A percentile compares a stretch with the other conserved stretches of the same genome.
These are phyloP conservation scores for Notospermus geniculatus DNA, from an alignment of 1,140 invertebrate genomes.

Conservation along the genomic window DNA sequence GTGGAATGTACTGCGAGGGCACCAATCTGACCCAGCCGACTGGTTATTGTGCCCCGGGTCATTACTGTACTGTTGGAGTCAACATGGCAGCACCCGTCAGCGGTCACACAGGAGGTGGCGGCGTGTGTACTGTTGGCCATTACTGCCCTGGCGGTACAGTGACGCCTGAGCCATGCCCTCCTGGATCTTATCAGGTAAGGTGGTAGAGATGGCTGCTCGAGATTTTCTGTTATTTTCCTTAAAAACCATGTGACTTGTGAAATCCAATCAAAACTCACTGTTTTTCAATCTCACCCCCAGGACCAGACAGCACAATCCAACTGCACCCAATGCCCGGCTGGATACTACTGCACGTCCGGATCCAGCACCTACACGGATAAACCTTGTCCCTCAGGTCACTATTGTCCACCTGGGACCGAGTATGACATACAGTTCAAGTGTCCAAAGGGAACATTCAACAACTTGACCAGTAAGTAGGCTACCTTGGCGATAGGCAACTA, in stretches of 20 bases:
- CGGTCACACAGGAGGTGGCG: conserved; percentile 42
- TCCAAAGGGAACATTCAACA: conserved; percentile 45
- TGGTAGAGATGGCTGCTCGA: no score
- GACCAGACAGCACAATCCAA: conserved; percentile 34
- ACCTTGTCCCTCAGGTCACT: conserved; percentile 45
- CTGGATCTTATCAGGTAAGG: conserved; percentile 48
- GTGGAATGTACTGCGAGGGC: conserved; percentile 45
- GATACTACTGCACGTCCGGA: conserved; percentile 46
- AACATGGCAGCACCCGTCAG: conserved; percentile 38
- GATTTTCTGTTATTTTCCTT: no score
- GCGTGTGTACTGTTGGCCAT: conserved; percentile 46
- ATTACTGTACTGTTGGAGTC: conserved; percentile 43
- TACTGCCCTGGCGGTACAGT: conserved; percentile 38
- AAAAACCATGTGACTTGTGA: no score
- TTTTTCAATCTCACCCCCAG: no score
- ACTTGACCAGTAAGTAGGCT: conserved; percentile 36
- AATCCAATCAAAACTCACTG: no score
- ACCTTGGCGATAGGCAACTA: no score
- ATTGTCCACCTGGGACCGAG: conserved; percentile 40
- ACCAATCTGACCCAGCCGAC: conserved; percentile 44
- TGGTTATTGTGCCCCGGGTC: conserved; percentile 38
- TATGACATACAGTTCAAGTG: conserved; percentile 39
- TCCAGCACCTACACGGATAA: conserved; percentile 43
- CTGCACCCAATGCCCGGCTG: conserved; percentile 42
- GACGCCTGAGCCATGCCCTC: conserved; percentile 35